These are phyloP conservation scores for Onychostruthus taczanowskii DNA, from an alignment of 2,113 vertebrate species.

Conservation along the genomic window DNA sequence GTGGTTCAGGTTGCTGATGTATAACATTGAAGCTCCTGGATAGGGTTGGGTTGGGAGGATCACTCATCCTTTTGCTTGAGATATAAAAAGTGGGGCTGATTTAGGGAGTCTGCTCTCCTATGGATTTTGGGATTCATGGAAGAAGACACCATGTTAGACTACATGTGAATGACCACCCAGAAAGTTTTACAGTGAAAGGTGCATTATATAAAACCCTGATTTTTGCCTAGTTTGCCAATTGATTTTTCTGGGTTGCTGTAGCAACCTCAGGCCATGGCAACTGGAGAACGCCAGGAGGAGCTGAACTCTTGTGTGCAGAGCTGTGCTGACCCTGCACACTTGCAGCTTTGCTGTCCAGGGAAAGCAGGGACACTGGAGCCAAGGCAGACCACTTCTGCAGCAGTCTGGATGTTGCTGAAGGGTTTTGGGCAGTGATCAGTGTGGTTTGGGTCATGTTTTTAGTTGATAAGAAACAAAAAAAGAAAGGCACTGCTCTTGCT, in stretches of 20 bases:
- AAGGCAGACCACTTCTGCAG: neutral
- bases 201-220: neutral
- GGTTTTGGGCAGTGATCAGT: neutral
- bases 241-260: neutral
- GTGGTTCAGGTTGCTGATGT: neutral
- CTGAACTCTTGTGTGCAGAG: neutral
- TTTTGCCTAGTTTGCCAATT: neutral
- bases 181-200: neutral
- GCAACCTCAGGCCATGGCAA: neutral
- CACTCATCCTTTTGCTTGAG: neutral
- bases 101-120: neutral
- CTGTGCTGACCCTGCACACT: neutral
- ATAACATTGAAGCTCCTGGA: neutral
- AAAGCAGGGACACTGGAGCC: neutral
- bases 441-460: neutral
- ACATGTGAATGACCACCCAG: rapidly evolving
- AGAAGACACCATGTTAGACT: rapidly evolving
- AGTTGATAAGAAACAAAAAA: neutral
- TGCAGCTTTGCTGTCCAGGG: neutral
- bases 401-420: neutral
- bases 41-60: neutral
- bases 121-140: neutral
- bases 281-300: neutral
- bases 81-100: neutral
- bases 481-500: neutral